Evolutionary conservation across 2,888 invertebrate genomes (phyloP), one percentile per base, ranked within the genome.

Genomic region (Prosapia bicincta): DNA sequence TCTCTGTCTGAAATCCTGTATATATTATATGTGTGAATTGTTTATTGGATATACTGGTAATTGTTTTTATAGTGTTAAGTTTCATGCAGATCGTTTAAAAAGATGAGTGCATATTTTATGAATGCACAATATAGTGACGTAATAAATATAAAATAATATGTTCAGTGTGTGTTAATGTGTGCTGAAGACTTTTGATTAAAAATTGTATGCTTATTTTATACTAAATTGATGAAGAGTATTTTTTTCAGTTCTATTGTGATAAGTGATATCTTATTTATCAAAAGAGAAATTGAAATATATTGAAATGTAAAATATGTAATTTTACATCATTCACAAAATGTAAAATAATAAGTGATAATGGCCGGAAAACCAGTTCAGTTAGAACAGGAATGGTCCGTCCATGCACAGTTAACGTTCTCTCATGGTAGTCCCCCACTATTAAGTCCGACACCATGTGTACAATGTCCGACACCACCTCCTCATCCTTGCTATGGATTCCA

Each of bases 371-470:
- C 77, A 30, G 71, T 69, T 32, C 71, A 72, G n/a, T 72, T 86
- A 54, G 86, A 87, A 26, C 89, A 89, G 79, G 90, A 90, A 82
- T 91, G 91, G 91, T 88, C 90, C 43, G 89, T 91, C 81, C 91
- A 88, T 83, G 94, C 90, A 74, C 91, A 91, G 82, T 86, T 91
- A 78, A 90, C 90, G 13, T 88, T 90, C 72, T 88, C 79, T 3
- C 71, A 81, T 66, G 75, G 68, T 30, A 69, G 69, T 26, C 75
- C 77, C 3, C 68, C 75, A 67, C 7, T 69, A 0, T 76, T 77
- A 7, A 68, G 66, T 15, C 71, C 67, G 26, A 43, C 74, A 15
- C n/a, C 26, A 23, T 26, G 54, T 15, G 9, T 20, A 32, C 25
- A 24, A 69, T 30, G 30, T 13, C 76, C 72, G 5, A 66, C 66